Conservation (phyloP, 2,797 vertebrate genomes). For the Platyrinchus mystaceus region DNA sequence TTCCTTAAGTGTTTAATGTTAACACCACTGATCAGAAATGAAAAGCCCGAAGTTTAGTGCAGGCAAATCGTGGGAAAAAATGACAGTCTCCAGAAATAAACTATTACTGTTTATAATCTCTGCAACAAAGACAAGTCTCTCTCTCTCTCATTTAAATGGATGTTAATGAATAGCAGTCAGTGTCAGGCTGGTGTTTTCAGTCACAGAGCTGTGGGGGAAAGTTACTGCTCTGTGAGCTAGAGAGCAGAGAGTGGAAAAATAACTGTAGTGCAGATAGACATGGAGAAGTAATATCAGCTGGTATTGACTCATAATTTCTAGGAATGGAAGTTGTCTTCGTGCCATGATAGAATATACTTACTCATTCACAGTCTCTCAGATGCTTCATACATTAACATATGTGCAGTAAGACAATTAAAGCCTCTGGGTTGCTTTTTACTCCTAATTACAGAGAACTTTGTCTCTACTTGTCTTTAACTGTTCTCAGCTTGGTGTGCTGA, state of each 20-base stretch:
- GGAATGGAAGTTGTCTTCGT: constrained; percentile 21
- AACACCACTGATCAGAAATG: constrained; percentile 11
- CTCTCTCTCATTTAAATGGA: constrained; percentile 29
- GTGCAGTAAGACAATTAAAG: constrained; percentile 12
- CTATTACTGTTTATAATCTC: constrained; percentile 48
- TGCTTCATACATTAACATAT: constrained; percentile 29
- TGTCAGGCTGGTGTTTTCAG: not conserved
- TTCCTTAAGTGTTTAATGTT: not conserved
- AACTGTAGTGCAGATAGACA: not conserved
- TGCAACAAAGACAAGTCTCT: not conserved
- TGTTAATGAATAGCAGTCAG: constrained; percentile 48
- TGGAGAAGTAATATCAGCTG: constrained; percentile 24
- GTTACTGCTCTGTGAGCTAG: not conserved
- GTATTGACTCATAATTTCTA: constrained; percentile 27
- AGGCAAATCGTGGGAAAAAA: not conserved
- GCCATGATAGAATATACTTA: constrained; percentile 24
- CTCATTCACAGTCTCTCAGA: not conserved
- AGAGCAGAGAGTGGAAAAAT: constrained; percentile 1
- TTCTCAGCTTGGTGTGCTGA: not conserved
- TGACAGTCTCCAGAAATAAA: not conserved
- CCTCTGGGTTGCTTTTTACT: not conserved
- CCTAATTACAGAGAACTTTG: not conserved
- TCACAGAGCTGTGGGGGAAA: not conserved
- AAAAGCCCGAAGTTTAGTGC: not conserved
- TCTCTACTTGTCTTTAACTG: not conserved